phyloP scores from a whole-genome alignment of 2,888 invertebrate species.

The Netelia virgata region DNA sequence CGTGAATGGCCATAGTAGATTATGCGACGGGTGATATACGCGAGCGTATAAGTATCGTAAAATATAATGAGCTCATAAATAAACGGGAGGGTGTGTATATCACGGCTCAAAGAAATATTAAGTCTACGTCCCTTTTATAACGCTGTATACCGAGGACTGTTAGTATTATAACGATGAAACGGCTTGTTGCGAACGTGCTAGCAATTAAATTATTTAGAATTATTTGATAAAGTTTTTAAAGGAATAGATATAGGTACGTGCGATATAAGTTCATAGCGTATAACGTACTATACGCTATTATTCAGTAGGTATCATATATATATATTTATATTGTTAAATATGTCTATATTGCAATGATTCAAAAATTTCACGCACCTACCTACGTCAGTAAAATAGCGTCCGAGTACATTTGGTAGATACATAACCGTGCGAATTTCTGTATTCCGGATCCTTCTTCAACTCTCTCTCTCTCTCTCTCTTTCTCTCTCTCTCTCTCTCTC shows the following conservation, averaged over 20 bases:
- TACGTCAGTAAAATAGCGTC: conserved; percentile 22
- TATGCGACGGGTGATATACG: background rate
- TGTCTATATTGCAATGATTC: conserved; percentile 1
- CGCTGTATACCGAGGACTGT: background rate
- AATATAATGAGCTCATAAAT: no score
- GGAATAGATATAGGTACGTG: background rate
- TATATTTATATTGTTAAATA: background rate
- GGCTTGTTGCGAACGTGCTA: background rate
- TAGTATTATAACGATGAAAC: background rate
- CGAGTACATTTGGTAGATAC: conserved; percentile 31
- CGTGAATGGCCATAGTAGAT: background rate
- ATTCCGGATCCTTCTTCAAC: conserved; percentile 22
- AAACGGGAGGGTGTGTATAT: no score
- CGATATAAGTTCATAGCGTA: no score
- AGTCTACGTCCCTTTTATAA: background rate
- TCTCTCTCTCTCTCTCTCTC: conserved; percentile 24
- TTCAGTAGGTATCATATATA: no score
- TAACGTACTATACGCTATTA: no score
- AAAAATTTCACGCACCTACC: conserved; percentile 13
- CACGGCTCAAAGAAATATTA: background rate
- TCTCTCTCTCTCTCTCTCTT: conserved; percentile 12
- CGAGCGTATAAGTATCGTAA: background rate
- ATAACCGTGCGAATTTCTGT: background rate
- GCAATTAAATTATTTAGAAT: background rate
- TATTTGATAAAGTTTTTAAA: background rate